phyloP scores from a whole-genome alignment of 2,113 vertebrate species.

The Rhabdornis inornatus region DNA sequence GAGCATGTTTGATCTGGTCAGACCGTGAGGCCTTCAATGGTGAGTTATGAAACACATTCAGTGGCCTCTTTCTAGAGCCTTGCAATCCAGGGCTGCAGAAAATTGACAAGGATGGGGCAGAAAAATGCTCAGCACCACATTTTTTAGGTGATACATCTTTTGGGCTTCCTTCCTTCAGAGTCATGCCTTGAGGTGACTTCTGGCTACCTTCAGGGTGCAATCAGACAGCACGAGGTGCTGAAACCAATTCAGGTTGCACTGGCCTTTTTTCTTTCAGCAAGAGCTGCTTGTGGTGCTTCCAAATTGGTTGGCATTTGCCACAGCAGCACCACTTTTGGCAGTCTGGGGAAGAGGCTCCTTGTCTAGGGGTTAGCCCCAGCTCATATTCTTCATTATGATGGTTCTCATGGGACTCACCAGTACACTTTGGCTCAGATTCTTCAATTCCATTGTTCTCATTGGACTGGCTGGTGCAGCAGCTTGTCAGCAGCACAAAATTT shows the following conservation, averaged over 20 bases:
- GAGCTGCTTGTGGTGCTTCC: slow-evolving; percentile 69
- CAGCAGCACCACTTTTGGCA: slow-evolving; percentile 74
- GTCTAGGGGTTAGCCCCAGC: neutral
- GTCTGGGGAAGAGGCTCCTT: neutral
- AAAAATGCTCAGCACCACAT: neutral
- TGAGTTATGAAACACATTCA: neutral
- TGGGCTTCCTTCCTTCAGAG: neutral
- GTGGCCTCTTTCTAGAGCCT: neutral
- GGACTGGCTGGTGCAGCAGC: neutral
- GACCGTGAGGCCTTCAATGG: neutral
- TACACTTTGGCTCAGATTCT: neutral
- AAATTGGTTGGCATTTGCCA: slow-evolving; percentile 27
- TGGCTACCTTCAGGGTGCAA: neutral
- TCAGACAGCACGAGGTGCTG: slow-evolving; percentile 65
- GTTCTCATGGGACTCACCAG: neutral
- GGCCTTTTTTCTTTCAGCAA: slow-evolving; percentile 68
- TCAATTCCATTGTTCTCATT: neutral
- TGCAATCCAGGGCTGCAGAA: neutral
- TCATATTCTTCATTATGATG: neutral
- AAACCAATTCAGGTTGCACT: slow-evolving; percentile 70
- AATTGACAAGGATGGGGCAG: neutral
- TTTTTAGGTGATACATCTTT: neutral
- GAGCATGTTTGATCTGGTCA: neutral
- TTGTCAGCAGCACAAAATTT: slow-evolving; percentile 13
- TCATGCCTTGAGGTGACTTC: neutral